Conservation (phyloP, 2,113 vertebrate genomes). For the Alexandromys fortis region DNA sequence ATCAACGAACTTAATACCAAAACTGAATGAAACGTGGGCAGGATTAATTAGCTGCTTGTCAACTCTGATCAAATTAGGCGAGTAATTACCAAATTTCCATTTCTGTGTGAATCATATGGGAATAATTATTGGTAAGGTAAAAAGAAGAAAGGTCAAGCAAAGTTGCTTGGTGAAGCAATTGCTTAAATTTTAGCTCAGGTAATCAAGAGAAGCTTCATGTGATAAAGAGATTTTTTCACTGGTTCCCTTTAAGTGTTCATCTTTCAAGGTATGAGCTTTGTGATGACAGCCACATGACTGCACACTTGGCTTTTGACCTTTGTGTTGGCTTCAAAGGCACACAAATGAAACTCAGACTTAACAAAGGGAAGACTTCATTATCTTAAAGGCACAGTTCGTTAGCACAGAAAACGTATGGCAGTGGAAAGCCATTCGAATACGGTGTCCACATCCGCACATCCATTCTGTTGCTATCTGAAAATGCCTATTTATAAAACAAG, state of each 20-base stretch:
- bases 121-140: constrained; percentile 60
- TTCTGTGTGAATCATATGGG: constrained; percentile 67
- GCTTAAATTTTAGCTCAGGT: constrained; percentile 46
- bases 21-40: constrained; percentile 47
- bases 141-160: constrained; percentile 59
- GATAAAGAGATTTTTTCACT: not conserved
- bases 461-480: not conserved
- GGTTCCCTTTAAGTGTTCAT: not conserved
- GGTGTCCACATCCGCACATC: not conserved
- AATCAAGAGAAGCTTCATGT: constrained; percentile 29
- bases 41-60: constrained; percentile 74
- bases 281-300: not conserved
- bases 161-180: constrained; percentile 27
- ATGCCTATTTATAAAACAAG: not conserved
- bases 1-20: constrained; percentile 57
- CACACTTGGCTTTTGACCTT: not conserved
- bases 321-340: not conserved
- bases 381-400: not conserved
- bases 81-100: constrained; percentile 67
- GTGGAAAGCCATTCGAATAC: not conserved
- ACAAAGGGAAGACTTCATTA: not conserved
- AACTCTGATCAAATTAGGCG: constrained; percentile 67
- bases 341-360: not conserved
- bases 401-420: rapidly evolving
- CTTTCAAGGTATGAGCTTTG: not conserved